phyloP scores from a whole-genome alignment of 2,113 vertebrate species.

The Chionomys nivalis region DNA sequence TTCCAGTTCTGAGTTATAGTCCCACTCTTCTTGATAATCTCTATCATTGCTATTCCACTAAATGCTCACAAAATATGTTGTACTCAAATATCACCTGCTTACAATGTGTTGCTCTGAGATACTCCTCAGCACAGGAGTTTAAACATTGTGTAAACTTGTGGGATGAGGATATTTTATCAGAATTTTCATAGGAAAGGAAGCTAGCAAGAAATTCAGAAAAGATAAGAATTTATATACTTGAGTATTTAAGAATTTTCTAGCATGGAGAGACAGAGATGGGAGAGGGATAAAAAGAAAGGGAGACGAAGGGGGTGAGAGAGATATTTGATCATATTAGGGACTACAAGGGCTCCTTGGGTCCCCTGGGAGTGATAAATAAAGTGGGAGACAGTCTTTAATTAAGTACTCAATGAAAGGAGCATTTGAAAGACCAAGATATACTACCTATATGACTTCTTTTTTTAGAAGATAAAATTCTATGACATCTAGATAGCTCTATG shows the following conservation, averaged over 20 bases:
- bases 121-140: not conserved
- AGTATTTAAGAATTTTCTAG: not conserved
- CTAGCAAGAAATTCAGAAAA: not conserved
- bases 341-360: not conserved
- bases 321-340: not conserved
- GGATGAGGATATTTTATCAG: not conserved
- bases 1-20: too few species aligned
- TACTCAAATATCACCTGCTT: not conserved
- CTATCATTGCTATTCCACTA: not conserved
- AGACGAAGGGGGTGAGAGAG: not conserved
- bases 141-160: not conserved
- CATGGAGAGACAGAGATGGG: not conserved
- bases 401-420: constrained; percentile 39
- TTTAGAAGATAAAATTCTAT: constrained; percentile 28
- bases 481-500: constrained; percentile 10
- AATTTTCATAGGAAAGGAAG: not conserved
- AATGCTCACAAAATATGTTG: not conserved
- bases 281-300: not conserved
- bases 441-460: constrained; percentile 2
- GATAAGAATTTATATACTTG: not conserved
- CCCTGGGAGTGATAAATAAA: constrained; percentile 48
- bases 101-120: not conserved
- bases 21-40: not conserved
- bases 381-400: constrained; percentile 61
- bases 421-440: constrained; percentile 34